Base-by-base conservation (phyloP, 1,140 invertebrate species). In the Polypedilum vanderplanki region DNA sequence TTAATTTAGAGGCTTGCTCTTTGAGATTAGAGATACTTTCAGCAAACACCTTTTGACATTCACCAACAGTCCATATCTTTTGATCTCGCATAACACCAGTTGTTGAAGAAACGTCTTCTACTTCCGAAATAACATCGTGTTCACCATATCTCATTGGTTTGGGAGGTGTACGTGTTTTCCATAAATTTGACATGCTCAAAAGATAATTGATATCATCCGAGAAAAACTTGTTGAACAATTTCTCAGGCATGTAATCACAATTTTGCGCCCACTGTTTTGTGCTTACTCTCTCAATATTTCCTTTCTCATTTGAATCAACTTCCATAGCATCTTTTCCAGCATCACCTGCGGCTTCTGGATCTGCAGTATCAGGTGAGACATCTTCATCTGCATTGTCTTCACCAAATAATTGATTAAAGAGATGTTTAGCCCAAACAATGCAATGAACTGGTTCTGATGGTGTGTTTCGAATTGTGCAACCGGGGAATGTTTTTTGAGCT, bases 371-470 rank as follows among this genome's bases (percentile, higher is more conserved):
- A 1, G 98, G 98, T 18, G 97, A 98, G 0, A 99, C 97, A 85
- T 99, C 97, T 82, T 99, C 93, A 85, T 99, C 97, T 0, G 93
- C 90, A 85, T 98, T 94, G 76, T 90, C 91, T 85, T 98, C 95
- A 1, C 98, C 98, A 88, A 98, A 99, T 3, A 99, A 85, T 85
- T 99, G 98, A 86, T 93, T 96, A 79, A 99, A 99, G 15, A 99
- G 87, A 88, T 98, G 96, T 83, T 99, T 99, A 0, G 96, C 93
- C 98, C 98, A 99, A 3, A 99, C 96, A 79, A 99, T 97, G 81
- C 98, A 99, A 84, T 99, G 98, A 78, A 99, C 98, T 0, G 96
- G 94, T 82, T 99, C 97, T 12, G 96, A 98, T n/a, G 98, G 98
- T 5, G 98, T 99, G 81, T 99, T 99, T 73, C 98, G 87, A 78